Evolutionary conservation across 1,140 invertebrate genomes (phyloP), one percentile per base, ranked within the genome.

Genomic region (Cheumatopsyche charites): DNA sequence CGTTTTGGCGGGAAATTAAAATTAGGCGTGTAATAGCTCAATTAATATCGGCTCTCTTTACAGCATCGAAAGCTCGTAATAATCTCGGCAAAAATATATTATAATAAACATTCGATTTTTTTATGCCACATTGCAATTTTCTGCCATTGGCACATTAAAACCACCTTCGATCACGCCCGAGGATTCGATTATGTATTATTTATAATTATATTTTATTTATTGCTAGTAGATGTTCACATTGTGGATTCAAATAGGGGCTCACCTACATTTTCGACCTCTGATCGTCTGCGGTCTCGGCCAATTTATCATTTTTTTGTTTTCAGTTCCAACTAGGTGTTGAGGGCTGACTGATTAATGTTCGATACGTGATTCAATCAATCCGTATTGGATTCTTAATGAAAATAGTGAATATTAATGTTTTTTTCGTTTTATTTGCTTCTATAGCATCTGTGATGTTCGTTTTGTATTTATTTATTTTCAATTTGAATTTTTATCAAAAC

Each of bases 21-120:
- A 58, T 58, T 58, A 58, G 23, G 17, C 7, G 21, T 25, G 55
- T 58, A 58, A 58, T 58, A 58, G 11, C 55, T 58, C 55, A 58
- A 58, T 58, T 58, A 58, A 58, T 58, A 58, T 21, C 55, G 21
- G 47, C 19, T 17, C 15, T 17, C 19, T 52, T 19, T 9, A 9
- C 29, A 9, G 9, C 3, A 9, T 9, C 29, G 29, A 36, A 36
- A 36, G 29, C 29, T 4, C 29, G 9, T 36, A 36, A 36, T 36
- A 36, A 36, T 36, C 29, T 3, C n/a, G n/a, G n/a, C n/a, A n/a
- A n/a, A 4, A 36, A 36, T 36, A 36, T 9, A 4, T 36, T 36
- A 4, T 36, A 36, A 3, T 4, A 36, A 3, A 36, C 9, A 36
- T 36, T 36, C 9, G 9, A 36, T 36, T 36, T 36, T 36, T 36